Base-by-base conservation (phyloP, 2,888 invertebrate genomes). In the Limnephilus auricula region DNA sequence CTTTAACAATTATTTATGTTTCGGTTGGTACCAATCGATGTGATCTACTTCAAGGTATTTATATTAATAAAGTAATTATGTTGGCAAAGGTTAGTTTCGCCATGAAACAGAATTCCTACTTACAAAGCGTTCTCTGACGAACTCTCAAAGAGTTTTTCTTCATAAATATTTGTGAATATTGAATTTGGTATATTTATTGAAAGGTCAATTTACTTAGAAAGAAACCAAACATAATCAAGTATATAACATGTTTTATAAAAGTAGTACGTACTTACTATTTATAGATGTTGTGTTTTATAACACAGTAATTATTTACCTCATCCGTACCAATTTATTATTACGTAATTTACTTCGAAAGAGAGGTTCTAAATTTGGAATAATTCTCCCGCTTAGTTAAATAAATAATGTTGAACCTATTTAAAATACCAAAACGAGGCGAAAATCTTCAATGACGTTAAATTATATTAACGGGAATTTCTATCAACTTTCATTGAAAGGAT, bases 101-200 rank as follows among this genome's bases (percentile, higher is more conserved):
- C 82, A 82, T 82, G 6, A 82, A 15, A 82, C 82, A 18, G 25
- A 82, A 82, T 82, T 82, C 82, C 34, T 34, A 34, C 2, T 6
- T 82, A 0, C 32, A 25, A 34, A 82, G 25, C 25, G 32, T 25
- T 37, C 18, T 82, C 82, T 10, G 82, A 34, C 82, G 10, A 32
- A 34, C 34, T 37, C 82, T 4, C 0, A 34, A 32, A 82, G 34
- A 34, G 5, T 13, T 12, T 32, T 82, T 34, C 82, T 34, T 34
- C 15, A 82, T 82, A 65, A 82, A 82, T 82, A 82, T 34, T 82
- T 2, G 15, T 34, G 34, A 82, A 82, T 82, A 82, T 82, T 82
- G 25, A 82, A 82, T 25, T 34, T 25, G 34, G 9, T 40, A 40
- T 12, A 40, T 82, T 32, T n/a, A 18, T 25, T 31, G 34, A 82